Base-by-base conservation (phyloP, 2,797 vertebrate species). In the Characodon lateralis region DNA sequence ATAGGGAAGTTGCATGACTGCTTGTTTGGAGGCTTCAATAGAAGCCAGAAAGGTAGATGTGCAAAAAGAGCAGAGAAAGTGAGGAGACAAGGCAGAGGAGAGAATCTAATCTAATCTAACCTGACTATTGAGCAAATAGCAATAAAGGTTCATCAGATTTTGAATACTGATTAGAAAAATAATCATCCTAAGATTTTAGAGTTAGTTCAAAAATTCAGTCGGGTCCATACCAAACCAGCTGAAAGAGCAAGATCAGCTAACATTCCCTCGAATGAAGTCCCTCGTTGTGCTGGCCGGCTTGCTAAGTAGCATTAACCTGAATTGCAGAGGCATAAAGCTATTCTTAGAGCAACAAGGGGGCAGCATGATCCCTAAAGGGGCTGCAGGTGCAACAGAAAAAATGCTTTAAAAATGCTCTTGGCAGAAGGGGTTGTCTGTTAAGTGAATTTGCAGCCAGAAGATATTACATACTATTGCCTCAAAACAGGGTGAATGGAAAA, bases 1-100 rank as follows among this genome's bases (percentile, higher is more conserved):
- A 93, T 88, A 84, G 89, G 83, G 74, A 82, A 93, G 89, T 91
- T 26, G 89, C 87, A 84, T 87, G 89, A 84, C 86, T 91, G 90
- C 78, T 83, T 87, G 83, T 87, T 88, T 88, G 89, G 86, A 89
- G 88, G 85, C 85, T 90, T n/a, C 63, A 53, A 77, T 74, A 28
- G 68, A 61, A 83, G 78, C 72, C 50, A 63, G 72, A 78, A 78
- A 48, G 76, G 69, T 53, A 80, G 71, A 80, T 56, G 73, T 46
- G 43, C 63, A 72, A 71, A 73, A 73, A 87, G 71, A 75, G 66
- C 81, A 78, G 72, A 86, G 70, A 83, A 84, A 83, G 75, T 85
- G 76, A 28, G 78, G 74, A 72, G 77, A 74, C n/a, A 70, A 80
- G 63, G 58, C 65, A n/a, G 73, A 76, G 63, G 72, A 79, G 76